Percentiles rank a stretch among this genome's conserved stretches.
These are phyloP conservation scores for Rhinogobio ventralis DNA, from an alignment of 2,797 vertebrate species.

Conservation along the genomic window DNA sequence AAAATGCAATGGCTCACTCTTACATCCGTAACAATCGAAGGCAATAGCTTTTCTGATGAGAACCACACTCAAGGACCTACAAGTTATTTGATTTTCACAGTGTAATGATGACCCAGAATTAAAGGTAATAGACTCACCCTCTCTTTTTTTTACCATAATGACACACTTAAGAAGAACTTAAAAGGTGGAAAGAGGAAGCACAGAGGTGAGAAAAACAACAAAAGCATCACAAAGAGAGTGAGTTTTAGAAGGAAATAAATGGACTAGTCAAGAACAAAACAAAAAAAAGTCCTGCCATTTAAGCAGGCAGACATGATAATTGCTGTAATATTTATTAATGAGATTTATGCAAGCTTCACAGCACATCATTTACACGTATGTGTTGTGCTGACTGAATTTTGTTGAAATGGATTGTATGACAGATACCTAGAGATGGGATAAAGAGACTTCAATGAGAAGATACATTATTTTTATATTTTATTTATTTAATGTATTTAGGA, in stretches of 20 bases:
- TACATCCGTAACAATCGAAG: slow-evolving; percentile 46
- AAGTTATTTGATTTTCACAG: slow-evolving; percentile 55
- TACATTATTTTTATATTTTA: background rate
- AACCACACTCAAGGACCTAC: slow-evolving; percentile 44
- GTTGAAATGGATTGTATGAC: background rate
- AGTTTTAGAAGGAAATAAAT: background rate
- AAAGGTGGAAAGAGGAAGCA: background rate
- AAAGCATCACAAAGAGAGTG: background rate
- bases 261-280: background rate
- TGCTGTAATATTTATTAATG: background rate
- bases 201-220: background rate
- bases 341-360: background rate
- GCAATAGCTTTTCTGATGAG: slow-evolving; percentile 47
- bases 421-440: background rate
- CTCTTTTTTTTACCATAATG: slow-evolving; percentile 8
- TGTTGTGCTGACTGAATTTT: background rate
- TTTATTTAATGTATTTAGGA: background rate
- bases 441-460: background rate
- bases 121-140: slow-evolving; percentile 33
- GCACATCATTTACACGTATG: background rate
- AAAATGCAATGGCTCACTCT: slow-evolving; percentile 45
- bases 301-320: background rate
- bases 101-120: slow-evolving; percentile 48
- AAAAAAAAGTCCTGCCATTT: background rate
- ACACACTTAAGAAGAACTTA: background rate